Evolutionary conservation across 2,113 vertebrate genomes (phyloP), one percentile per base, ranked within the genome.

Genomic region (Pterocles orientalis): DNA sequence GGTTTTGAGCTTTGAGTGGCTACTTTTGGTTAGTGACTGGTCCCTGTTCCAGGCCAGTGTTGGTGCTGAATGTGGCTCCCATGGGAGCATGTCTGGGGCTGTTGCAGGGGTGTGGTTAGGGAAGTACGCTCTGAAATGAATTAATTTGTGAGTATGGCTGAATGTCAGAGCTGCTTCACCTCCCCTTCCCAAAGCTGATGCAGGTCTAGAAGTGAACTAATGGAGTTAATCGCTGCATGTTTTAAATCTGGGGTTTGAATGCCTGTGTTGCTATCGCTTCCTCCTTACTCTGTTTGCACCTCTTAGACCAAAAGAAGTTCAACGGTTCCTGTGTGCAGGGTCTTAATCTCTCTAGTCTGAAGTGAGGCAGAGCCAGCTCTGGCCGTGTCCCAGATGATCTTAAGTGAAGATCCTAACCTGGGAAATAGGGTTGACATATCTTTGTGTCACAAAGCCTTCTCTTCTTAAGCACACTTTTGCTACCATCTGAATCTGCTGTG

Each of bases 81-180:
- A 1, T 11, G 2, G 14, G 28, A 10, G 6, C 10, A 0, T 6
- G 21, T 8, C 54, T 60, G 72, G 56, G 33, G 21, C 69, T 58
- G 18, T 19, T 56, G 48, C 47, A 51, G 36, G 25, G 43, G 6
- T 34, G 1, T 47, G 34, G 12, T 16, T 8, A 64, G 31, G 7
- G 29, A 28, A 36, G 10, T 10, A 21, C 0, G 0, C 43, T 72
- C 48, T 62, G 50, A 48, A 70, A 20, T 16, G 4, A 51, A 4
- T 12, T 56, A 0, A 13, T 47, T 4, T 77, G n/a, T 69, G 47
- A 14, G 5, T 36, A 1, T 50, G 26, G 25, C 36, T 66, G 11
- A 8, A 7, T 57, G 25, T 28, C 34, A 39, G 50, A 61, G 18
- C 48, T 91, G 19, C 36, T 65, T 69, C 31, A 36, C 33, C 18